phyloP scores from a whole-genome alignment of 2,888 invertebrate species.

The Xanthorhoe spadicearia region DNA sequence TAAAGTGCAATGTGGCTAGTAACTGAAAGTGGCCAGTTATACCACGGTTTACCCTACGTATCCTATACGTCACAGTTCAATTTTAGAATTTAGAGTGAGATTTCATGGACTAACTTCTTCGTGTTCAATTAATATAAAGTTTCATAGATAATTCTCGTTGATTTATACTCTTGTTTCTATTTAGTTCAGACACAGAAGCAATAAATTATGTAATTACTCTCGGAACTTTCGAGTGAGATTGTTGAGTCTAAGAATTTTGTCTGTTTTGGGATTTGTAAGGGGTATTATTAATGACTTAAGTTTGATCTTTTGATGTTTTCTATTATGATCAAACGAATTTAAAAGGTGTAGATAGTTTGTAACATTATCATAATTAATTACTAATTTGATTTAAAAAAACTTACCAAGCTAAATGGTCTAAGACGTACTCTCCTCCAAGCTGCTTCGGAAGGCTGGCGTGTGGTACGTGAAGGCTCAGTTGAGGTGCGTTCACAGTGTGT shows the following conservation, averaged over 20 bases:
- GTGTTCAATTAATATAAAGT: slow-evolving; percentile 17
- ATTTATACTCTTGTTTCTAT: slow-evolving; percentile 23
- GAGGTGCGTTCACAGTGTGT: slow-evolving; percentile 96
- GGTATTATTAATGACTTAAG: too few relatives aligned
- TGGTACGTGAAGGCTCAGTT: slow-evolving; percentile 95
- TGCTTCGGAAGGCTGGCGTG: slow-evolving; percentile 93
- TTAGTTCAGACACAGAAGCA: slow-evolving; percentile 7
- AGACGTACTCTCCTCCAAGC: slow-evolving; percentile 93
- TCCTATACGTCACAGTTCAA: slow-evolving; percentile 6
- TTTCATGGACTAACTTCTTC: slow-evolving; percentile 13
- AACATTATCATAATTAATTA: background rate
- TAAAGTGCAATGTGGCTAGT: too few relatives aligned
- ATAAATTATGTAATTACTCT: slow-evolving; percentile 21
- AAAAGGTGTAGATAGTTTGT: background rate
- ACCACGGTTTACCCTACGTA: too few relatives aligned
- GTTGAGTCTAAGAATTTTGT: slow-evolving; percentile 1
- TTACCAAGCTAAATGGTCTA: slow-evolving; percentile 96
- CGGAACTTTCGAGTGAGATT: slow-evolving; percentile 18
- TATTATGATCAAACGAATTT: too few relatives aligned
- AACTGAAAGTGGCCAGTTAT: too few relatives aligned
- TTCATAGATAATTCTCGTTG: slow-evolving; percentile 9
- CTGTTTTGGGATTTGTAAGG: background rate
- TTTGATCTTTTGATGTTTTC: too few relatives aligned
- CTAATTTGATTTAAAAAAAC: slow-evolving; percentile 40
- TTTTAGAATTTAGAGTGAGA: slow-evolving; percentile 19